Base-by-base conservation (phyloP, 53 echinoderm and acorn worm genomes). In the Zoroaster sp. region DNA sequence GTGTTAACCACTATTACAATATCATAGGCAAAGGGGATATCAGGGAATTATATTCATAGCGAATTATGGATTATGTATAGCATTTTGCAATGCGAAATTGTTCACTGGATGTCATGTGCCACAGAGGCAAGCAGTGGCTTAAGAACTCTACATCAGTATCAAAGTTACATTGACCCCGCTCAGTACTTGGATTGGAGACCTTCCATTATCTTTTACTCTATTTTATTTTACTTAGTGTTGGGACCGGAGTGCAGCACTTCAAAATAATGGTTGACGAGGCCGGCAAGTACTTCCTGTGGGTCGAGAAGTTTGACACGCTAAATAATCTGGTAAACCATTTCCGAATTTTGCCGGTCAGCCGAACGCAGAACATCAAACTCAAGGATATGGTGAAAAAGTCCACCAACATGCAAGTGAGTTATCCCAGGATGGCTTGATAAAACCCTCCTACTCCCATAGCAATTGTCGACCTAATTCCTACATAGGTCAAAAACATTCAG, bases 231-330 rank as follows among this genome's bases (percentile, higher is more conserved):
- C n/a, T 34, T 33, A 83, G 83, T 13, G 69, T 70, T 52, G 83
- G 83, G 6, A 51, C 12, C 12, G 72, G 89, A 28, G 92, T 92
- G 17, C 92, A 92, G 85, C 92, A 92, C 54, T 92, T 92, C 38
- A 67, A 89, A 63, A 92, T 92, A 66, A 70, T 92, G 72, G 83
- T 88, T 43, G 92, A 92, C 71, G 69, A 83, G 40, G 83, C 92
- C 2, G 74, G 92, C 52, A 88, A 74, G 23, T 88, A 88, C 41
- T 89, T 88, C 76, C 89, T 92, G 28, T 92, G 92, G 92, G 83
- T 82, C 17, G 69, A 83, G 77, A 92, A 89, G 66, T 92, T 92
- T 47, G 85, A 85, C 35, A 85, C 85, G 14, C 49, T 85, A 20
- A 85, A 85, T 49, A 39, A 49, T 14, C 71, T 85, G 0, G 85